These are phyloP conservation scores for Scylla paramamosain DNA, from an alignment of 1,140 invertebrate species.

Conservation along the genomic window DNA sequence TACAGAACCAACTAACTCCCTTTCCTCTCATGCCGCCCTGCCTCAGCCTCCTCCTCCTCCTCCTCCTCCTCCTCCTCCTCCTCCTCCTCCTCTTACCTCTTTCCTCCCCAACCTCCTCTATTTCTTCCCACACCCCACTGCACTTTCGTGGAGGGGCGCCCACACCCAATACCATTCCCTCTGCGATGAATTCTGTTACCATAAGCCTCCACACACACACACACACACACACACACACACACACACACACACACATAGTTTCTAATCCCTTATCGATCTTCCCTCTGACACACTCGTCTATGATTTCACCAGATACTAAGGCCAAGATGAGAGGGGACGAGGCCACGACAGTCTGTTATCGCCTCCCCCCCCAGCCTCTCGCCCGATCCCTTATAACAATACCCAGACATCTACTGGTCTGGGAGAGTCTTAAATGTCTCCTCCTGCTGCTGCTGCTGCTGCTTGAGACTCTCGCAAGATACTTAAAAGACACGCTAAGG, in stretches of 20 bases:
- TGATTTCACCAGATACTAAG: conserved; percentile 21
- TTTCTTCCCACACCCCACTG: no score
- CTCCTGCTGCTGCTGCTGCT: no score
- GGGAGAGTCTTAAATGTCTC: not conserved
- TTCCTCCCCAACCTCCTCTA: no score
- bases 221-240: conserved; percentile 1
- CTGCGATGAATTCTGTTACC: not conserved
- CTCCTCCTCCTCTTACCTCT: no score
- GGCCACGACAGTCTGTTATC: not conserved
- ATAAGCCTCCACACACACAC: not conserved
- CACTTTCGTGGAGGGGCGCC: no score
- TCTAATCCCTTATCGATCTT: conserved; percentile 13
- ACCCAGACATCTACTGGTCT: not conserved
- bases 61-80: no score
- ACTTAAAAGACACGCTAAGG: no score
- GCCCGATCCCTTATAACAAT: not conserved
- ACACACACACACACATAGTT: not conserved
- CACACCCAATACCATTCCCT: no score
- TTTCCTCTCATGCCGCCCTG: not conserved
- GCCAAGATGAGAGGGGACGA: not conserved
- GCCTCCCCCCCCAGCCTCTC: not conserved
- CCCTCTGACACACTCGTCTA: not conserved
- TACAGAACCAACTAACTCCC: not conserved
- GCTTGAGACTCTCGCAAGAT: no score
- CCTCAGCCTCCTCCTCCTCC: not conserved